Percentiles rank a stretch among this genome's conserved stretches.
Evolutionary conservation across 2,797 vertebrate genomes (phyloP).

Genomic region (Hyperoplus immaculatus): DNA sequence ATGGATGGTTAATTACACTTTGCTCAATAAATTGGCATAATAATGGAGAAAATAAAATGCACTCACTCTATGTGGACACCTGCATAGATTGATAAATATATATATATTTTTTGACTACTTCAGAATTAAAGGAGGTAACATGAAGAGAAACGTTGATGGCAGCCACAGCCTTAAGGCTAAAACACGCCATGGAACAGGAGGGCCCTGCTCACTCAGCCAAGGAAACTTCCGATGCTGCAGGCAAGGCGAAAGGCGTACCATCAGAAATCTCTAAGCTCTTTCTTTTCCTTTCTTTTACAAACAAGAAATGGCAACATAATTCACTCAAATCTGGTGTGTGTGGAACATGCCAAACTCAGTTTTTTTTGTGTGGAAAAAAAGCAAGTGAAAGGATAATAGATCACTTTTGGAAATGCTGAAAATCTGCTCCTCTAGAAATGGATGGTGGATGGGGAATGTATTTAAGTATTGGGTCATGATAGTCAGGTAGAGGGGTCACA

Average conservation of each 20-base stretch:
- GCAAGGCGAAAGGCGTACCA: slow-evolving; percentile 51
- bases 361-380: not conserved
- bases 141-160: slow-evolving; percentile 63
- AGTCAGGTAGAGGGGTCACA: slow-evolving; percentile 64
- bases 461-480: slow-evolving; percentile 49
- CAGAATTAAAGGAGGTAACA: slow-evolving; percentile 80
- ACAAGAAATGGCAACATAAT: slow-evolving; percentile 42
- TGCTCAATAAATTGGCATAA: slow-evolving; percentile 62
- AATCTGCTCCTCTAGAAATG: slow-evolving; percentile 25
- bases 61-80: slow-evolving; percentile 72
- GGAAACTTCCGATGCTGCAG: slow-evolving; percentile 54
- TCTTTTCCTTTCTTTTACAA: slow-evolving; percentile 49
- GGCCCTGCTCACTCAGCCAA: slow-evolving; percentile 79
- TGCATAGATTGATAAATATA: slow-evolving; percentile 78
- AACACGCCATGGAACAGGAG: slow-evolving; percentile 50
- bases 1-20: slow-evolving; percentile 84
- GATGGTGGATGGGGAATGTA: slow-evolving; percentile 13
- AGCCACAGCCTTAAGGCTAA: slow-evolving; percentile 62
- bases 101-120: slow-evolving; percentile 62
- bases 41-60: slow-evolving; percentile 52
- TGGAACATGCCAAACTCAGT: slow-evolving; percentile 22
- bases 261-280: slow-evolving; percentile 57
- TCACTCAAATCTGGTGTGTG: slow-evolving; percentile 14
- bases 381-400: slow-evolving; percentile 17
- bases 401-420: slow-evolving; percentile 37